Evolutionary conservation across 2,797 vertebrate species (phyloP), one percentile per base, ranked within the genome.

Genomic region (Florisuga fusca): DNA sequence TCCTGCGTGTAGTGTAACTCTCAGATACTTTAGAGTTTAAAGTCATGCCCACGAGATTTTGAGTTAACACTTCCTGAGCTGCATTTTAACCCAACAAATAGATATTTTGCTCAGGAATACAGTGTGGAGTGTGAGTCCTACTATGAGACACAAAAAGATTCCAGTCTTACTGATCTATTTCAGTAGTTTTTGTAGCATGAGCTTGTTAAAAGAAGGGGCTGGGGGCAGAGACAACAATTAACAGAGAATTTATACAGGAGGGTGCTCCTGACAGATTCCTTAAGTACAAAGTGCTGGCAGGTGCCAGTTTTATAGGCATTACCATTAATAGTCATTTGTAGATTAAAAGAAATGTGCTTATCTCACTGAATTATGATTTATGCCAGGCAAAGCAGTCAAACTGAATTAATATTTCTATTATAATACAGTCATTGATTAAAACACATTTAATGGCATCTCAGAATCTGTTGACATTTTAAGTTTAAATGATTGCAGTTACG

Each of bases 381-480:
- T 97, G 92, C 83, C 93, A 96, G 92, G 95, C 95, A 96, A 67
- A 91, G 43, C 95, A 97, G 96, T 97, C 96, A 97, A 76, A 95
- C 95, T 87, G 96, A 97, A 97, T 93, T 96, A 95, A 92, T 97
- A 97, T 98, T 98, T 98, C 97, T 98, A 97, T 97, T 97, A 96
- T 67, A 97, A 92, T 91, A 67, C 87, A 59, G 97, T 97, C 97
- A 97, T 97, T 98, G 97, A 98, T 98, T 98, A 97, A 98, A 97
- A 94, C 96, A 97, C 96, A 96, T 41, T 41, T 41, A 41, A 41
- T 97, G 97, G 87, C 97, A 97, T 98, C 97, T 97, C 97, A 98
- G 97, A 97, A 97, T 92, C 81, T 97, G 96, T 97, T 98, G 97
- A 98, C 97, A 98, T 98, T 98, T 98, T 94, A 97, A 98, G 92